Base-by-base conservation (phyloP, 92 coral and sea anemone species). In the Heteractis magnifica region DNA sequence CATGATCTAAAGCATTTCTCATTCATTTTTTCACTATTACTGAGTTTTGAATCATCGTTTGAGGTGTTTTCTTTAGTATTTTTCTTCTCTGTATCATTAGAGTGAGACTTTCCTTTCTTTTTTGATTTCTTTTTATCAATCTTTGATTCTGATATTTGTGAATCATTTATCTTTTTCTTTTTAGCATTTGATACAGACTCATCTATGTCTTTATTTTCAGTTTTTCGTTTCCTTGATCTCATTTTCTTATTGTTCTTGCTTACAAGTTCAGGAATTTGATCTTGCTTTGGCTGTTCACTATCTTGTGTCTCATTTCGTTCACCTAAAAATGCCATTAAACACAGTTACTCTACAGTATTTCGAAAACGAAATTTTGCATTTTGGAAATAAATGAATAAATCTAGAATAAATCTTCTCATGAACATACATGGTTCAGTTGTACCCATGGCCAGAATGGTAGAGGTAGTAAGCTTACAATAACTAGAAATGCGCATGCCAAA, bases 241-340 rank as follows among this genome's bases (percentile, higher is more conserved):
- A 41, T 55, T 7, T 16, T 71, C 26, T 83, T 79, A 85, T 74
- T 74, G 26, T 79, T 79, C 85, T 75, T 82, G 16, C 59, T 56
- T 18, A 18, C 49, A 56, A 20, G 60, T 11, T 49, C 21, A 11
- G 52, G 52, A 58, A 14, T n/a, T 6, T 52, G 62, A 62, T 18
- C 49, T 52, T 70, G 50, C n/a, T 26, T 44, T 71, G 72, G 76
- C 49, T 52, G 73, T 56, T 83, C 48, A 56, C 23, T 12, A 48
- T 44, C 49, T 13, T 10, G 18, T 62, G 70, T n/a, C 26, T 62
- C 70, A 4, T 62, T n/a, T n/a, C 8, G 70, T 10, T 62, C 8
- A 18, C 9, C 70, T 62, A 62, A 18, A 62, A 62, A 58, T 13
- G 4, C 64, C 13, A 58, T 34, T 12, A 58, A 58, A 58, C 16